These are phyloP conservation scores for Agrochola lychnidis DNA, from an alignment of 2,888 invertebrate genomes.

Conservation along the genomic window DNA sequence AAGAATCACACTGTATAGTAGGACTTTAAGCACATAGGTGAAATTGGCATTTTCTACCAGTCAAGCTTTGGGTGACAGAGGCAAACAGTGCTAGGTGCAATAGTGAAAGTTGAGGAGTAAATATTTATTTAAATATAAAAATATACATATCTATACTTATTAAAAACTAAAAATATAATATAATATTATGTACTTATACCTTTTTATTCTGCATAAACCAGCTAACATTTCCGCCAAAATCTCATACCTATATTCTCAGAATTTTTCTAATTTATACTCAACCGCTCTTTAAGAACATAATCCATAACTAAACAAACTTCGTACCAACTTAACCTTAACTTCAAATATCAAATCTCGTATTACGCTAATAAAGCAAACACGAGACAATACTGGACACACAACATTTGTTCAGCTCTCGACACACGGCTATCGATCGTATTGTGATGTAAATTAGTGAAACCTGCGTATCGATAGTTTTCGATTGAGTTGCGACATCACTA, in stretches of 20 bases:
- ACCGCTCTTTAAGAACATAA: conserved; percentile 25
- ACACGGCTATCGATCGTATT: conserved; percentile 51
- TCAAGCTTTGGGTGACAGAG: no score
- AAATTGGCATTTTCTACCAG: no score
- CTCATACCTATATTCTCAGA: neutral
- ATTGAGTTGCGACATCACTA: conserved; percentile 70
- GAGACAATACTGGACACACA: conserved; percentile 50
- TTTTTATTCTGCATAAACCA: neutral
- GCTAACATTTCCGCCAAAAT: neutral
- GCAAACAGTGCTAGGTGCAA: no score
- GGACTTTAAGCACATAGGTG: no score
- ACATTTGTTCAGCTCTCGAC: conserved; percentile 65
- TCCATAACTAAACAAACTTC: conserved; percentile 36
- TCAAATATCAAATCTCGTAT: conserved; percentile 35
- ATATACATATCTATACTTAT: neutral
- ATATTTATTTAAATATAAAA: no score
- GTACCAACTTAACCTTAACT: conserved; percentile 4
- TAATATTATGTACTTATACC: no score
- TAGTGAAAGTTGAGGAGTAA: no score
- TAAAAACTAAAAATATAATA: neutral
- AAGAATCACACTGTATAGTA: no score
- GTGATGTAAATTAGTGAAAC: conserved; percentile 70
- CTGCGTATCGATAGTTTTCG: conserved; percentile 58
- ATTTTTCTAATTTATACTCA: conserved; percentile 5
- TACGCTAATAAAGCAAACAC: conserved; percentile 59